Evolutionary conservation across 1,140 invertebrate genomes (phyloP).

Genomic region (Trachelipus rathkii): DNA sequence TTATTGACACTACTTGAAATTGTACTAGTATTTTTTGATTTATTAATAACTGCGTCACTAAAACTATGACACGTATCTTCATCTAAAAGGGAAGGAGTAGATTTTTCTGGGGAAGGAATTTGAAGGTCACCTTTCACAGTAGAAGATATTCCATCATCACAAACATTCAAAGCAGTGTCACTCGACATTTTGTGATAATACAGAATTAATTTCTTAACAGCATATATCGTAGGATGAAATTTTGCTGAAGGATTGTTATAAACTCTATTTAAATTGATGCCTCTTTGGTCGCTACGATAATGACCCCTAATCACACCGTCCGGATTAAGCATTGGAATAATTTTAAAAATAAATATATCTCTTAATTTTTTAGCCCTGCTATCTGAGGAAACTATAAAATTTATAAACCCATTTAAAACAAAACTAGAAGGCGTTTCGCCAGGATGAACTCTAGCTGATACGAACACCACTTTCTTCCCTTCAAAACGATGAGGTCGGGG

Average conservation of each 20-base stretch:
- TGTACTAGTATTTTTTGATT: neutral
- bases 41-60: slow-evolving; percentile 32
- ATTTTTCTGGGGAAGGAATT: neutral
- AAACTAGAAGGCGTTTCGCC: slow-evolving; percentile 92
- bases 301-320: slow-evolving; percentile 86
- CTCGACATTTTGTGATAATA: slow-evolving; percentile 52
- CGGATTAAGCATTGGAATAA: slow-evolving; percentile 88
- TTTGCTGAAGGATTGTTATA: slow-evolving; percentile 70
- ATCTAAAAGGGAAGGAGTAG: slow-evolving; percentile 37
- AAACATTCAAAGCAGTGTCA: neutral
- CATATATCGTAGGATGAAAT: slow-evolving; percentile 77
- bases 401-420: slow-evolving; percentile 86
- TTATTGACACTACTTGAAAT: neutral
- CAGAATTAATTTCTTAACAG: slow-evolving; percentile 70
- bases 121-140: neutral
- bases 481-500: slow-evolving; percentile 68
- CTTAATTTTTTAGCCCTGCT: slow-evolving; percentile 64
- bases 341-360: slow-evolving; percentile 80
- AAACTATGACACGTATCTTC: slow-evolving; percentile 45
- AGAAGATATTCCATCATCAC: neutral
- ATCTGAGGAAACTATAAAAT: slow-evolving; percentile 69
- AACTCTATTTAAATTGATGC: slow-evolving; percentile 83
- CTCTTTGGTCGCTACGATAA: slow-evolving; percentile 82
- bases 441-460: slow-evolving; percentile 85
- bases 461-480: slow-evolving; percentile 73